Base-by-base conservation (phyloP, 2,113 vertebrate genomes). In the Lophius piscatorius region DNA sequence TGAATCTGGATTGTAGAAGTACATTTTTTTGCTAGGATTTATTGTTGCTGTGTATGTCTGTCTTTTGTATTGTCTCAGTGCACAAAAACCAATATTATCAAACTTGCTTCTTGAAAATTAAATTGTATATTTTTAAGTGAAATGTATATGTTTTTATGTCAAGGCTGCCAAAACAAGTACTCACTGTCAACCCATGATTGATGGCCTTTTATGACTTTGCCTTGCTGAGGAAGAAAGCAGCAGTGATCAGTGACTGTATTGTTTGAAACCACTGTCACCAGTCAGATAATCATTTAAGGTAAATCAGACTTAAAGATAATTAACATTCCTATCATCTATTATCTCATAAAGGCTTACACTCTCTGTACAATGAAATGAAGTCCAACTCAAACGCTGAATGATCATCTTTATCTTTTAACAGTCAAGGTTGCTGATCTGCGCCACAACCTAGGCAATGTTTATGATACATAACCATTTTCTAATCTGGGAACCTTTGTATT, bases 111-210 rank as follows among this genome's bases (percentile, higher is more conserved):
- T 87, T 79, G 73, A 84, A 88, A 89, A 85, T 89, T 83, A 70
- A 92, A 92, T 89, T 91, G 91, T 92, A 91, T 92, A 91, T 92
- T 93, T 93, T 93, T 87, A 91, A 89, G 80, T 90, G 85, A 90
- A 90, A 84, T 88, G 85, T 91, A 86, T 80, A 81, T 84, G 72
- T 78, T 58, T 83, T 70, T 68, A 70, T 70, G 62, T 86, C 76
- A 78, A 76, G 84, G 83, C 81, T 87, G 77, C 80, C 77, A 56
- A 85, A 84, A 52, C 59, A 69, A 87, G 87, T 71, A 71, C 59
- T 78, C 64, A 54, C 57, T 83, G 64, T 71, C 67, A 81, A 83
- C 40, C 14, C 48, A 35, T 54, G 59, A 75, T 70, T 77, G 72
- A 84, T 83, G 67, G 66, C 77, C 68, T 77, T 68, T 78, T 38